Evolutionary conservation across 2,888 invertebrate species (phyloP), one percentile per base, ranked within the genome.

Genomic region (Papilio protenor): DNA sequence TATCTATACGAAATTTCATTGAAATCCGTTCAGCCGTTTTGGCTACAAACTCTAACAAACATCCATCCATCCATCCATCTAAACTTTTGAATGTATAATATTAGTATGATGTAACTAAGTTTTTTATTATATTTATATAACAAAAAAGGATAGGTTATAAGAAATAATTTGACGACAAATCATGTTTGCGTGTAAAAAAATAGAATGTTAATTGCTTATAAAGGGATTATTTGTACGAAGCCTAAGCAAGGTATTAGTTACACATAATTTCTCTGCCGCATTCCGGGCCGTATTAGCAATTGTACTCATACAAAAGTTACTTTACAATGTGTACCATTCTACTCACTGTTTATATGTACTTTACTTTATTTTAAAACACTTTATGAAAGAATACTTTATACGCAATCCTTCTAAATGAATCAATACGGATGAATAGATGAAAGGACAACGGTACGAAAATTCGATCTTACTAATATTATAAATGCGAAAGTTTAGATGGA

Each of bases 221-320:
- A 69, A 69, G 66, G 45, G 66, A 69, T 69, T 45, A 69, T 69
- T 45, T 21, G 40, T 69, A 69, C 66, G 66, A 69, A 69, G 66
- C 66, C 66, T 69, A 69, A 45, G 23, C 75, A 47, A 18, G 23
- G 47, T 76, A 76, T 76, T 61, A 33, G 72, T 77, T 77, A 72
- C 76, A 72, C 52, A 45, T 52, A 72, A 71, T 72, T 55, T 72
- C 76, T 77, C 76, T 77, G 33, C 76, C 76, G 76, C 76, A 77
- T 72, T 77, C 76, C 76, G 23, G 11, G 23, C 10, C 59, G 47
- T 23, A 71, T 76, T 74, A 74, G 27, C 27, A 27, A 74, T 52
- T 74, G 64, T 74, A 64, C 74, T 64, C 6, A 61, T 33, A 64
- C 27, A 27, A 74, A 61, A 47, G 47, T 74, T 74, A 74, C 61